phyloP scores from a whole-genome alignment of 2,113 vertebrate genomes.

The Ptyas mucosa region DNA sequence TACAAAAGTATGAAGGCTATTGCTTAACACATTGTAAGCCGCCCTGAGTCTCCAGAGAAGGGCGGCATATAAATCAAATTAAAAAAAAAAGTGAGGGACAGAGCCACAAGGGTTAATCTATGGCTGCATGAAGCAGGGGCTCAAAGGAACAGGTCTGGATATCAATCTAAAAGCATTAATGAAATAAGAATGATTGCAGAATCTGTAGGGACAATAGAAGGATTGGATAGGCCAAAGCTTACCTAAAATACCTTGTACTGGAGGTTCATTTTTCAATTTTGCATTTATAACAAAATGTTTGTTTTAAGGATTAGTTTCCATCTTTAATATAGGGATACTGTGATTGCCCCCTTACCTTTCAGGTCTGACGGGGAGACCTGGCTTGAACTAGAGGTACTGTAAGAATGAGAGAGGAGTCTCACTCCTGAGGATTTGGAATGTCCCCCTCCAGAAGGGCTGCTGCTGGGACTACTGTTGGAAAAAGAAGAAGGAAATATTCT shows the following conservation, averaged over 20 bases:
- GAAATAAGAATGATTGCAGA: not conserved
- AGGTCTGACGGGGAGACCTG: conserved; percentile 50
- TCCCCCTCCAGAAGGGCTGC: conserved; percentile 37
- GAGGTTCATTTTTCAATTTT: not conserved
- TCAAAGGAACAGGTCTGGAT: not conserved
- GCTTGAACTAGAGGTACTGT: conserved; percentile 34
- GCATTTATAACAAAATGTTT: not conserved
- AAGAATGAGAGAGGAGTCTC: conserved; percentile 50
- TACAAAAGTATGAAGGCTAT: too few species aligned
- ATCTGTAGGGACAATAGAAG: not conserved
- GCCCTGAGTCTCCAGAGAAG: too few species aligned
- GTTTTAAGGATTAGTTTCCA: not conserved
- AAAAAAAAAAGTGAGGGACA: too few species aligned
- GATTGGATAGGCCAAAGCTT: not conserved
- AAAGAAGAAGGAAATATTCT: not conserved
- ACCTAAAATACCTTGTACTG: not conserved
- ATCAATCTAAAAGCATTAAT: not conserved
- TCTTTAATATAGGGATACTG: not conserved
- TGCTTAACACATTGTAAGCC: too few species aligned
- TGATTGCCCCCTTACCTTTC: conserved; percentile 47
- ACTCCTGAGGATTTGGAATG: conserved; percentile 44
- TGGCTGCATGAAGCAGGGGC: not conserved
- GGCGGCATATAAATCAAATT: too few species aligned
- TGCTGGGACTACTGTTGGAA: conserved; percentile 35
- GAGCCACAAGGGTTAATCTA: not conserved